A percentile compares a stretch with the other conserved stretches of the same genome.
These are phyloP conservation scores for Orchesella flavescens DNA, from an alignment of 2,888 invertebrate genomes.

Conservation along the genomic window DNA sequence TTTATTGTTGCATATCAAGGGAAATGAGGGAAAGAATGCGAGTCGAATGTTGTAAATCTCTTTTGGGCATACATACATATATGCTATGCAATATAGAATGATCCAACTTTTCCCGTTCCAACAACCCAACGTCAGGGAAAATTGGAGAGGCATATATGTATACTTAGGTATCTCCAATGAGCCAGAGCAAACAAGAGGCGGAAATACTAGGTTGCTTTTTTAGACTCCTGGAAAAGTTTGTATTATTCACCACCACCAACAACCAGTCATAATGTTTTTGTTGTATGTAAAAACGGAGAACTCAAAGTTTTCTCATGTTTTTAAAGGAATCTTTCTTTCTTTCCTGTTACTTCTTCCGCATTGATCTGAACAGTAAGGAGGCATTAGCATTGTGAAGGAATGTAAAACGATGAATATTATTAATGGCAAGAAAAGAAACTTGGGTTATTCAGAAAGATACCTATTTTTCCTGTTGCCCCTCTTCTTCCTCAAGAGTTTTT, in stretches of 20 bases:
- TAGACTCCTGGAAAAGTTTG: slow-evolving; percentile 33
- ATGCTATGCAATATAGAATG: background rate
- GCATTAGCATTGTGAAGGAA: slow-evolving; percentile 15
- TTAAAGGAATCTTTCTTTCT: background rate
- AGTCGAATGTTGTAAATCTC: slow-evolving; percentile 54
- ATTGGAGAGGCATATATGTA: slow-evolving; percentile 33
- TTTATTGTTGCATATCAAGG: slow-evolving; percentile 55
- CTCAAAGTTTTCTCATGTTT: background rate
- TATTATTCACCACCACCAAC: slow-evolving; percentile 40
- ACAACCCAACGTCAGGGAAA: background rate
- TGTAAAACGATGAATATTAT: slow-evolving; percentile 46
- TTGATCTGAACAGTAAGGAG: too few species aligned
- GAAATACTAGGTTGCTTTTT: slow-evolving; percentile 15
- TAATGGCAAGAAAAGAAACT: slow-evolving; percentile 24
- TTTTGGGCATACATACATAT: slow-evolving; percentile 26
- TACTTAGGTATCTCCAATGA: background rate
- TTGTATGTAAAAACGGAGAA: background rate
- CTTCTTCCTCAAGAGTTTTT: slow-evolving; percentile 27
- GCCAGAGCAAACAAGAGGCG: slow-evolving; percentile 19
- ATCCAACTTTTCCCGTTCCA: too few species aligned
- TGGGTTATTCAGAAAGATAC: background rate
- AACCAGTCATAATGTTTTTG: slow-evolving; percentile 3
- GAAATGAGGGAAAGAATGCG: slow-evolving; percentile 46
- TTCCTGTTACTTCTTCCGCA: slow-evolving; percentile 25
- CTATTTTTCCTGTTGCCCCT: slow-evolving; percentile 2